These are phyloP conservation scores for Dicycla oo DNA, from an alignment of 2,888 invertebrate genomes.

Conservation along the genomic window DNA sequence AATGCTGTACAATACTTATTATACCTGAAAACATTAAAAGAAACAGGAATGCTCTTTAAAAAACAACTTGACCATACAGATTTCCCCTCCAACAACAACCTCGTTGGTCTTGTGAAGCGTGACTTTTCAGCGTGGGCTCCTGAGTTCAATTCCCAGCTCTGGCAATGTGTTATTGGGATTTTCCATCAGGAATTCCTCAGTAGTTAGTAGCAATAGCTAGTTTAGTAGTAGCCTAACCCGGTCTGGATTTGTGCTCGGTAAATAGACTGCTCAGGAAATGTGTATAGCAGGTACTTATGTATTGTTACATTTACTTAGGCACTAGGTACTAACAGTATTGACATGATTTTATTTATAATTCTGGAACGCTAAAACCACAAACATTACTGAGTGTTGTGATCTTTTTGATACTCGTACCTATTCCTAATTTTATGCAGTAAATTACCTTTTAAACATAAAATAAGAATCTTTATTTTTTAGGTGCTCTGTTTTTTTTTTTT, in stretches of 20 bases:
- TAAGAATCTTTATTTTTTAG: background rate
- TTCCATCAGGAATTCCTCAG: background rate
- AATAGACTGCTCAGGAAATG: background rate
- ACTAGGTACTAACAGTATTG: background rate
- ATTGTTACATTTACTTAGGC: no score
- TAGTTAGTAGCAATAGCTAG: no score
- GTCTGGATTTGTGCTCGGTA: background rate
- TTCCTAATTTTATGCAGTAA: background rate
- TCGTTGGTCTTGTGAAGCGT: background rate
- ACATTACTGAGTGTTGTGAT: background rate
- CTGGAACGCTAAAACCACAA: background rate
- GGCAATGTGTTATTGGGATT: background rate
- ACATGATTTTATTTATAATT: background rate
- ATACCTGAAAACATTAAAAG: background rate
- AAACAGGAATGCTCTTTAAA: background rate
- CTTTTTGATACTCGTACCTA: background rate
- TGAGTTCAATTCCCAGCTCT: background rate
- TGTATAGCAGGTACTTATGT: no score
- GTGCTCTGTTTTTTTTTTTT: background rate
- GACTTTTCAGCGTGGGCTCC: no score
- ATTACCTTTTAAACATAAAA: background rate
- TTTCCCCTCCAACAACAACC: background rate
- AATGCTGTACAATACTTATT: background rate
- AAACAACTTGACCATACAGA: background rate
- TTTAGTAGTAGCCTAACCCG: no score